Evolutionary conservation across 2,888 invertebrate species (phyloP).

Genomic region (Gasteruption jaculator): DNA sequence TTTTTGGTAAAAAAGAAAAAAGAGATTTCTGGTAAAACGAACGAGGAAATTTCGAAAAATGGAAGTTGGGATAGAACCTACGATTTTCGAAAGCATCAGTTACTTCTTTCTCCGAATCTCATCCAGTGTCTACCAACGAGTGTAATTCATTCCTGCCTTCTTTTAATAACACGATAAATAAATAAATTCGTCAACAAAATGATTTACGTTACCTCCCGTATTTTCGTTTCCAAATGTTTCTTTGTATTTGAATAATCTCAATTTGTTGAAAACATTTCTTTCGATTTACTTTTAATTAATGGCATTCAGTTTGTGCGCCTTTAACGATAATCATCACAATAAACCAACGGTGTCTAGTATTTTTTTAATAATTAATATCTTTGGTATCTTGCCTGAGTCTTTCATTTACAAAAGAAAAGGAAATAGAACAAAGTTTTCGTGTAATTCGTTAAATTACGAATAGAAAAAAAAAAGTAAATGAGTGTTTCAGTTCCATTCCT

Average conservation of each 20-base stretch:
- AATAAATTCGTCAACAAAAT: slow-evolving; percentile 31
- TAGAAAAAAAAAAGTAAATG: slow-evolving; percentile 20
- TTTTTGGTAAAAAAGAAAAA: too few relatives aligned
- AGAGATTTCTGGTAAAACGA: too few relatives aligned
- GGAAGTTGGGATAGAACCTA: too few relatives aligned
- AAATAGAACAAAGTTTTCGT: slow-evolving; percentile 19
- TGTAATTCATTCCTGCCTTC: too few relatives aligned
- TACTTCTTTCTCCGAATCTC: too few relatives aligned
- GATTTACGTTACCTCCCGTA: slow-evolving; percentile 18
- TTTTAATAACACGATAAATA: slow-evolving; percentile 30
- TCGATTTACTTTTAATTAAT: slow-evolving; percentile 25
- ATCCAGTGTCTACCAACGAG: slow-evolving; percentile 28
- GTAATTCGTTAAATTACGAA: slow-evolving; percentile 8
- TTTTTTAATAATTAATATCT: slow-evolving; percentile 45
- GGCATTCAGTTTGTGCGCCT: slow-evolving; percentile 44
- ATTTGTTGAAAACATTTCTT: too few relatives aligned
- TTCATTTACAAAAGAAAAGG: slow-evolving; percentile 29
- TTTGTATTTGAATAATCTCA: slow-evolving; percentile 14
- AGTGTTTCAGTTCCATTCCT: too few relatives aligned
- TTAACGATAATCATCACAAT: slow-evolving; percentile 42
- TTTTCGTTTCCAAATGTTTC: slow-evolving; percentile 6
- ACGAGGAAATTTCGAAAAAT: too few relatives aligned
- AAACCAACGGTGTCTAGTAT: slow-evolving; percentile 40
- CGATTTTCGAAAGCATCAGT: too few relatives aligned
- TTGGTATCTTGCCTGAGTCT: slow-evolving; percentile 50